These are phyloP conservation scores for Spinibarbus caldwelli DNA, from an alignment of 2,797 vertebrate species.

Conservation along the genomic window DNA sequence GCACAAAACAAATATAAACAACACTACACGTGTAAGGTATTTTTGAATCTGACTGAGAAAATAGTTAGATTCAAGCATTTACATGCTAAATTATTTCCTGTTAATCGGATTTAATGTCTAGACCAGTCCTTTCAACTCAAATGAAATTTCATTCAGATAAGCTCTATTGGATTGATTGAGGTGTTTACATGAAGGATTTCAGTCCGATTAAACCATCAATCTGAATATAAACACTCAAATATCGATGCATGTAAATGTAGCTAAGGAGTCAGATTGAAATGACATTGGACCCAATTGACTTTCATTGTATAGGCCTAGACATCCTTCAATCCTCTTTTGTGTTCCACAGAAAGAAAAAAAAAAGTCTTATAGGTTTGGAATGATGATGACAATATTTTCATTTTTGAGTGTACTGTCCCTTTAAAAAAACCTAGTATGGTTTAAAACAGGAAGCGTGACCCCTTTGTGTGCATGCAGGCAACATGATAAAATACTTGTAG, in stretches of 20 bases:
- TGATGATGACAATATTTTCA: not conserved
- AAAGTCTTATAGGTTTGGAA: not conserved
- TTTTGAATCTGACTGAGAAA: not conserved
- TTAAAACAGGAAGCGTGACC: conserved; percentile 11
- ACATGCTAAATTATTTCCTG: not conserved
- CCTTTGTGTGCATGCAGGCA: not conserved
- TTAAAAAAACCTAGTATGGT: not conserved
- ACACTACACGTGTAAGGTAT: not conserved
- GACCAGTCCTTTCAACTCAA: not conserved
- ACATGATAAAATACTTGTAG: not conserved
- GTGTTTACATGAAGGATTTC: not conserved
- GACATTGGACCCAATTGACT: not conserved
- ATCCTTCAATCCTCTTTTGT: not conserved
- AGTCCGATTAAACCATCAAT: not conserved
- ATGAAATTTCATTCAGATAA: not conserved
- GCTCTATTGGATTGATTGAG: not conserved
- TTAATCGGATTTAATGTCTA: not conserved
- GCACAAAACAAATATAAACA: not conserved
- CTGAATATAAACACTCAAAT: not conserved
- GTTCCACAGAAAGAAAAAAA: not conserved
- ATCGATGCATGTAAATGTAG: not conserved
- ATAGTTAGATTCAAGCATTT: not conserved
- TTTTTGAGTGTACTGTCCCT: not conserved
- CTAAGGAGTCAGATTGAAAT: not conserved
- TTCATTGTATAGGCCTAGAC: not conserved